phyloP scores from a whole-genome alignment of 2,888 invertebrate species.

The Siphlonurus alternatus region DNA sequence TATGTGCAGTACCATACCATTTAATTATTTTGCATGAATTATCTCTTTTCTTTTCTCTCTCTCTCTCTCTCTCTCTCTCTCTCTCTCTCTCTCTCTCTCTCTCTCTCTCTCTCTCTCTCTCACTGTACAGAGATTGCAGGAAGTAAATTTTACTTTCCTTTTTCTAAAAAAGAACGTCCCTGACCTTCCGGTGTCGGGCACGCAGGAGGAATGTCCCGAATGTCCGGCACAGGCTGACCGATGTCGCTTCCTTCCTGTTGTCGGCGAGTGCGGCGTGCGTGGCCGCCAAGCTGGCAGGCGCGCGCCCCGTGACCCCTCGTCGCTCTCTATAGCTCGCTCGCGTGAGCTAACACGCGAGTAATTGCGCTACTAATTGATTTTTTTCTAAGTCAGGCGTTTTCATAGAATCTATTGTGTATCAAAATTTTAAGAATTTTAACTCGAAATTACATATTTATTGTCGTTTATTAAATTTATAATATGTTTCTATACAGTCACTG shows the following conservation, averaged over 20 bases:
- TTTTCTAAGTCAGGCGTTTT: no score
- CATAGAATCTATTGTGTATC: no score
- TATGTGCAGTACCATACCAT: background rate
- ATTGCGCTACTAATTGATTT: no score
- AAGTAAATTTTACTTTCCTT: background rate
- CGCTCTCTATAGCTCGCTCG: no score
- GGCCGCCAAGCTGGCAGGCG: background rate
- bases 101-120: background rate
- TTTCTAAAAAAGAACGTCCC: background rate
- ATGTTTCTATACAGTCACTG: no score
- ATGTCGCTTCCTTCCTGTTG: background rate
- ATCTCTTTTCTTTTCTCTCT: background rate
- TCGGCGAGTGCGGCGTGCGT: background rate
- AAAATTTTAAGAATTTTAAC: no score
- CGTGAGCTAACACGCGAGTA: background rate
- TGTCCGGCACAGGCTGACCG: background rate
- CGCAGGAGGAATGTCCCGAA: background rate
- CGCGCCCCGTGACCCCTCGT: no score
- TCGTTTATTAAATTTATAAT: no score
- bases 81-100: background rate
- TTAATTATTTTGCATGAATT: background rate
- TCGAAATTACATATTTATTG: no score
- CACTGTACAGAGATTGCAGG: background rate
- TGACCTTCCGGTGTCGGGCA: background rate
- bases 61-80: background rate